Evolutionary conservation across 2,113 vertebrate genomes (phyloP), one percentile per base, ranked within the genome.

Genomic region (Epinephelus cyanopodus): DNA sequence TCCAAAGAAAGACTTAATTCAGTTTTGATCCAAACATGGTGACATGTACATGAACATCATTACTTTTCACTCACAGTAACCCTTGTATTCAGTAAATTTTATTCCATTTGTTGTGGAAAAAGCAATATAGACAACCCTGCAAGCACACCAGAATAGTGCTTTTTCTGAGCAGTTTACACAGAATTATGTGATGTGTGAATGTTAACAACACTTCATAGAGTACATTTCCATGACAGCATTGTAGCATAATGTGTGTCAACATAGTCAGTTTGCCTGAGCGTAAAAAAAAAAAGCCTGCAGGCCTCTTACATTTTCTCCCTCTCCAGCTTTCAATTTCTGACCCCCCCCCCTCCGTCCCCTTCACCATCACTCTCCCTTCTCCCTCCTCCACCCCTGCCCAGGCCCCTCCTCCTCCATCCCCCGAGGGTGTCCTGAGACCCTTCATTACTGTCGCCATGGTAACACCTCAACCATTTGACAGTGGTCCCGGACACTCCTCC

Each of bases 381-480:
- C 81, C 75, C 76, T 72, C 78, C 80, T 80, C 86, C 68, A 60
- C 71, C 84, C 74, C 39, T 62, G 52, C 74, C 64, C 75, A 73
- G 56, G 23, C 79, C 82, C 89, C 85, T 80, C 88, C 79, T 74
- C 54, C 85, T 75, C 23, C 69, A 81, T 91, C 85, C 92, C 94
- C 90, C 84, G 77, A 81, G 93, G 94, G 91, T 93, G 93, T 94
- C 91, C 94, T 94, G 90, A 93, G 93, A 93, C 90, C 92, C 91
- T 93, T 94, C 93, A 93, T 94, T 94, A 94, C 91, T 92, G 93
- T 94, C 90, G 86, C 91, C 90, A 94, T 94, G 91, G 94, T 85
- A 94, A 94, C 93, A 92, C 86, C 90, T 92, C 87, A 91, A 94
- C 90, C 91, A 90, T 94, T 94, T 92, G 92, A 94, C 91, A 92